These are phyloP conservation scores for Takifugu ocellatus DNA, from an alignment of 2,797 vertebrate genomes.

Conservation along the genomic window DNA sequence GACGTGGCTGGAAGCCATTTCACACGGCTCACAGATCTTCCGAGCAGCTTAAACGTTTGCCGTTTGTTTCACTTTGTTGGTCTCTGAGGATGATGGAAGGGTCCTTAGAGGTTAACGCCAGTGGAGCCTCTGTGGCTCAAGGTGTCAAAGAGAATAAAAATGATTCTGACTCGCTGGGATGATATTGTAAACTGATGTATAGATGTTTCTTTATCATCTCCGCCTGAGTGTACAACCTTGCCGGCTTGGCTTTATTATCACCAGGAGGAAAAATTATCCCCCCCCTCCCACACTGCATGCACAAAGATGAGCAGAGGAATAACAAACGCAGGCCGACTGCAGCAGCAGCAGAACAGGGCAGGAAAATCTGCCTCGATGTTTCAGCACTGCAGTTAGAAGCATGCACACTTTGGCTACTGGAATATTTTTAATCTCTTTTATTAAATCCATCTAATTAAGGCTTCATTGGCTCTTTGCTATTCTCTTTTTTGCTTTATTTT, in stretches of 20 bases:
- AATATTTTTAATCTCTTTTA: no score
- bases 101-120: conserved; percentile 39
- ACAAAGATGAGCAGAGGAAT: conserved; percentile 22
- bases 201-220: conserved; percentile 25
- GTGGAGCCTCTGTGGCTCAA: conserved; percentile 10
- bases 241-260: conserved; percentile 31
- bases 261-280: conserved; percentile 20
- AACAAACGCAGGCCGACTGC: conserved; percentile 11
- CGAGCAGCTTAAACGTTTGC: conserved; percentile 26
- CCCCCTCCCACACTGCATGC: neutral
- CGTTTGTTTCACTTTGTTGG: conserved; percentile 54
- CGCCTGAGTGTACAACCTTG: conserved; percentile 16
- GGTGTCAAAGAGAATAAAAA: conserved; percentile 43
- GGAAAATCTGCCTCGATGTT: no score
- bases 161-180: conserved; percentile 21
- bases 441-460: no score
- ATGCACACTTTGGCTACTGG: no score
- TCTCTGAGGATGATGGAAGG: conserved; percentile 44
- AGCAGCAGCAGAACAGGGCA: neutral
- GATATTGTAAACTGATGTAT: conserved; percentile 41
- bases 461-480: no score
- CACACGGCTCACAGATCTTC: conserved; percentile 43
- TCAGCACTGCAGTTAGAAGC: no score
- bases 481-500: no score
- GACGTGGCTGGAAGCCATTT: conserved; percentile 44